Evolutionary conservation across 2,888 invertebrate genomes (phyloP).

Genomic region (Prionchulus punctatus): DNA sequence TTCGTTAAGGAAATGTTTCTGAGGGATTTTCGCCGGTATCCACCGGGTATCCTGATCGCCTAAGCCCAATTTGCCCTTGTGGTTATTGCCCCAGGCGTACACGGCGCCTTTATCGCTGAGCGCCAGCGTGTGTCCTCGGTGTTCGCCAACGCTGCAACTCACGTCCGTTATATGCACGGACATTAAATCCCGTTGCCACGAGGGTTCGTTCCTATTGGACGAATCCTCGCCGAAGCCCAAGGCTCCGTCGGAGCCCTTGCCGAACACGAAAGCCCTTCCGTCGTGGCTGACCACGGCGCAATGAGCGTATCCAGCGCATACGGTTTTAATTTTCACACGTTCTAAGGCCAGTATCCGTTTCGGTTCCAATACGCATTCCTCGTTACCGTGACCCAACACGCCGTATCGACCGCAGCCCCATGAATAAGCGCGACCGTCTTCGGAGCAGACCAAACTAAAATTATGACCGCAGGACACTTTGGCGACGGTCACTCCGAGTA

Average conservation of each 20-base stretch:
- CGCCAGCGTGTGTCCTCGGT: conserved; percentile 41
- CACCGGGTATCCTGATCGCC: conserved; percentile 30
- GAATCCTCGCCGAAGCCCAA: conserved; percentile 39
- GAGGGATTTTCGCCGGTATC: conserved; percentile 4
- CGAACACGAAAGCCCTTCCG: conserved; percentile 49
- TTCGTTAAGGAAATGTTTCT: not conserved
- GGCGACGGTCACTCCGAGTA: conserved; percentile 13
- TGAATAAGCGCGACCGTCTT: conserved; percentile 44
- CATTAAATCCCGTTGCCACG: conserved; percentile 3
- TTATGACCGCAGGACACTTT: conserved; percentile 50
- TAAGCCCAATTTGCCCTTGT: conserved; percentile 45
- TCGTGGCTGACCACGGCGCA: conserved; percentile 48
- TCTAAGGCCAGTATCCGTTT: not conserved
- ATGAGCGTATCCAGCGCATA: conserved; percentile 31
- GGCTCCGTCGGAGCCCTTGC: conserved; percentile 49
- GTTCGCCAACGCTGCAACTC: conserved; percentile 24
- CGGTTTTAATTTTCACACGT: not conserved
- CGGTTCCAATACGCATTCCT: conserved; percentile 4
- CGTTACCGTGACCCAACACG: conserved; percentile 10
- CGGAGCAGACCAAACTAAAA: conserved; percentile 47
- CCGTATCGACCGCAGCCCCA: conserved; percentile 44
- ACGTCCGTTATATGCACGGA: conserved; percentile 15
- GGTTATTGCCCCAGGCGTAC: conserved; percentile 42
- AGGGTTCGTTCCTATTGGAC: conserved; percentile 1
- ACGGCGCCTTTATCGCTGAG: conserved; percentile 42